Conservation (phyloP, 2,888 invertebrate genomes). For the Phalera bucephala region DNA sequence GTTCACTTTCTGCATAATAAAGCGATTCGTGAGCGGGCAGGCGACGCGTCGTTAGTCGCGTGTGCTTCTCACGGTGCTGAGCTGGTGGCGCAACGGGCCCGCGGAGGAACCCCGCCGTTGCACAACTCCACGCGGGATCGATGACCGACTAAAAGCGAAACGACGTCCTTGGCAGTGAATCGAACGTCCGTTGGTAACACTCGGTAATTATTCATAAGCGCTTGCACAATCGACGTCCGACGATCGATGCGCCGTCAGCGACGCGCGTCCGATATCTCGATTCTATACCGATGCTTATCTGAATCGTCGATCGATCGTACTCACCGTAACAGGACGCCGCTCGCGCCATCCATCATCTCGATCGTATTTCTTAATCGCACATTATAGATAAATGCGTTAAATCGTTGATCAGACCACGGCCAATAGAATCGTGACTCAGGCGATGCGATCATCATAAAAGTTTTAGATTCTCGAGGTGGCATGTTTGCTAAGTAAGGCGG, state of each 20-base stretch:
- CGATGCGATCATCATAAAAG: constrained; percentile 38
- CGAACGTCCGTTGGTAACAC: constrained; percentile 54
- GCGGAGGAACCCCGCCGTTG: constrained; percentile 48
- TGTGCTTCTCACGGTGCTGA: constrained; percentile 35
- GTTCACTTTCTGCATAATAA: constrained; percentile 64
- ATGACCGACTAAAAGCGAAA: constrained; percentile 65
- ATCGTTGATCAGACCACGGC: constrained; percentile 30
- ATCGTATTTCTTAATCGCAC: constrained; percentile 40
- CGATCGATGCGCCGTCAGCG: constrained; percentile 33
- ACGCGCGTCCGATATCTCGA: constrained; percentile 27
- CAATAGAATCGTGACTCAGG: constrained; percentile 40
- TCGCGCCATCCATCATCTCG: constrained; percentile 39
- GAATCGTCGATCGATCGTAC: constrained; percentile 43
- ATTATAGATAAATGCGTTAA: constrained; percentile 37
- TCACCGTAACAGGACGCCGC: constrained; percentile 30
- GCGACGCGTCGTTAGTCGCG: constrained; percentile 47
- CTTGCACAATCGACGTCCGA: constrained; percentile 51
- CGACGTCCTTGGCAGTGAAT: constrained; percentile 70
- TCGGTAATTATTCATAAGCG: constrained; percentile 60
- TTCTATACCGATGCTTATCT: constrained; percentile 45
- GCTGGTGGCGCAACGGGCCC: constrained; percentile 38
- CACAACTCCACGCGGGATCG: constrained; percentile 46
- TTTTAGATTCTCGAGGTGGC: constrained; percentile 33
- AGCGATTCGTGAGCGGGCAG: constrained; percentile 53
- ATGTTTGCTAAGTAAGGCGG: constrained; percentile 43